Evolutionary conservation across 2,113 vertebrate species (phyloP).

Genomic region (Lagopus leucura): DNA sequence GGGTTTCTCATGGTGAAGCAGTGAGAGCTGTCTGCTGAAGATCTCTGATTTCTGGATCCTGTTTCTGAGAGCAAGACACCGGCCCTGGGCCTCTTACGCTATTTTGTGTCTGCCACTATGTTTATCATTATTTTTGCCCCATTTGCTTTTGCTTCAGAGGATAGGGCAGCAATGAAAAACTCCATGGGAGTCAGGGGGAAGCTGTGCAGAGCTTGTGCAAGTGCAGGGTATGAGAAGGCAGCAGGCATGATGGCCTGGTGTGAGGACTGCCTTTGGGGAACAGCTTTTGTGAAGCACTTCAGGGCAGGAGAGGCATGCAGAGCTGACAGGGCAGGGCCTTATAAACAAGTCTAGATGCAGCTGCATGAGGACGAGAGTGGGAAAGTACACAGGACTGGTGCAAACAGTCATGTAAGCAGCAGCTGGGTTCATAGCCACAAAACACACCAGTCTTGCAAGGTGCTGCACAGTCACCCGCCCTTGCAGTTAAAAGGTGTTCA

Average conservation of each 20-base stretch:
- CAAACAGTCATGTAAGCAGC: neutral
- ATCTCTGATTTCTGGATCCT: neutral
- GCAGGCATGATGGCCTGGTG: accelerated
- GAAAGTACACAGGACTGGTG: neutral
- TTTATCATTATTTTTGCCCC: neutral
- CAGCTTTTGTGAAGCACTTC: neutral
- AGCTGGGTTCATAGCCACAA: neutral
- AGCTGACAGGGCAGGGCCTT: neutral
- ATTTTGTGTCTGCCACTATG: neutral
- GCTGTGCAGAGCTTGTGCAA: neutral
- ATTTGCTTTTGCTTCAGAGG: neutral
- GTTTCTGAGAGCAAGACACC: neutral
- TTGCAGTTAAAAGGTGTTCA: neutral
- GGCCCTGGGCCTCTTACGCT: neutral
- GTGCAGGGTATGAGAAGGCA: accelerated
- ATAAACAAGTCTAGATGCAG: neutral
- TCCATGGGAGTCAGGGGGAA: accelerated
- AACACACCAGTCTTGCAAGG: neutral
- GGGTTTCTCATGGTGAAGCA: neutral
- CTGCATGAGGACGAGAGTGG: neutral
- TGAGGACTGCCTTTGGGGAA: neutral
- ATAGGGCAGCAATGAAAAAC: neutral
- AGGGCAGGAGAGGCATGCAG: neutral
- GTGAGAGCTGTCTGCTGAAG: neutral
- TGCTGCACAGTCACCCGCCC: neutral